Percentiles rank a stretch among this genome's conserved stretches.
Conservation (phyloP, 2,888 invertebrate species). For the Glyphotaelius pellucidus region DNA sequence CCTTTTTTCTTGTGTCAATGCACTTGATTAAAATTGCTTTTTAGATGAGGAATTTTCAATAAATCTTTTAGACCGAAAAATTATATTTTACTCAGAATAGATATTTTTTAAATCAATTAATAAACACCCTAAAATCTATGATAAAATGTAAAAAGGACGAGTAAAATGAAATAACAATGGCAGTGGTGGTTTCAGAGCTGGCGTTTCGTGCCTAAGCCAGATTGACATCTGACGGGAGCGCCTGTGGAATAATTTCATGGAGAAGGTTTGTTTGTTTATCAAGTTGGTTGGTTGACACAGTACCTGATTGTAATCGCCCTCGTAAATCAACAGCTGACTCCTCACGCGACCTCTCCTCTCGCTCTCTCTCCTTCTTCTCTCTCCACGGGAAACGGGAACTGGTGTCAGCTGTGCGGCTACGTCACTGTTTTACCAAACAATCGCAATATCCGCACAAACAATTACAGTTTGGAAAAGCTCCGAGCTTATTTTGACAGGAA, state of each 20-base stretch:
- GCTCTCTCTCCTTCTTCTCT: conserved; percentile 20
- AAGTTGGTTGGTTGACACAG: conserved; percentile 46
- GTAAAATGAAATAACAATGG: not conserved
- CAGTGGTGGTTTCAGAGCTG: not conserved
- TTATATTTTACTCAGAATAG: not conserved
- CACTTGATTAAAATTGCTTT: not conserved
- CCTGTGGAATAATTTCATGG: conserved; percentile 38
- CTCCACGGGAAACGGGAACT: conserved; percentile 15
- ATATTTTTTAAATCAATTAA: not conserved
- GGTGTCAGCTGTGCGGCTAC: conserved; percentile 48
- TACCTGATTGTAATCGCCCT: conserved; percentile 60
- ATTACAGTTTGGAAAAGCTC: not conserved
- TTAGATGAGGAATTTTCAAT: not conserved
- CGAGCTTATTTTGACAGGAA: conserved; percentile 7
- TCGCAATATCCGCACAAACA: conserved; percentile 22
- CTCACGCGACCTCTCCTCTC: conserved; percentile 45
- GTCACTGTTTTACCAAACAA: conserved; percentile 38
- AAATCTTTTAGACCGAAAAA: not conserved
- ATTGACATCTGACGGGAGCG: conserved; percentile 29
- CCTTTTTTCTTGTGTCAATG: not conserved
- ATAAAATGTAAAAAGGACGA: not conserved
- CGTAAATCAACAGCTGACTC: conserved; percentile 63
- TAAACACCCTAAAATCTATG: not conserved
- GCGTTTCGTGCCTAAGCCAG: not conserved
- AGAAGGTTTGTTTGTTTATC: conserved; percentile 45